Evolutionary conservation across 2,888 invertebrate genomes (phyloP).

Genomic region (Rhogogaster chlorosoma): DNA sequence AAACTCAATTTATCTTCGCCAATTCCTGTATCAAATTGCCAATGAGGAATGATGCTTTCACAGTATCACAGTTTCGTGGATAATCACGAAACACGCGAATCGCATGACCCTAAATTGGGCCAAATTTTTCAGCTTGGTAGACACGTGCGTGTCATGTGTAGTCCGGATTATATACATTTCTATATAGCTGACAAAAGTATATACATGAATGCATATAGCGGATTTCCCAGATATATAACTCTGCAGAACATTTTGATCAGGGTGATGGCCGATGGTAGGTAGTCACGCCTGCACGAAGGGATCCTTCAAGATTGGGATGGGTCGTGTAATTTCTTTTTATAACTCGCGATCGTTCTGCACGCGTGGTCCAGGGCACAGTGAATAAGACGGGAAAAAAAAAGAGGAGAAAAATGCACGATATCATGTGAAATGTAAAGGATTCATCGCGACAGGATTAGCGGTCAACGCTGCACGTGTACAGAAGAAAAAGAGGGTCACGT

Average conservation of each 20-base stretch:
- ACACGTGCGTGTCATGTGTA: constrained; percentile 39
- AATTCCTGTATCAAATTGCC: background rate
- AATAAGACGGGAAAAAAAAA: background rate
- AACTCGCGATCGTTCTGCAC: constrained; percentile 2
- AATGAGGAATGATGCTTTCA: background rate
- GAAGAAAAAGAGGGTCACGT: constrained; percentile 6
- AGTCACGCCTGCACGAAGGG: constrained; percentile 9
- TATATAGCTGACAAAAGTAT: background rate
- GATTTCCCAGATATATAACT: background rate
- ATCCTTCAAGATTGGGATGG: constrained; percentile 22
- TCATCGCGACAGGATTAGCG: background rate
- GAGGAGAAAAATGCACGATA: background rate
- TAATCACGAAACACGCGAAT: background rate
- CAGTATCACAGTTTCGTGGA: constrained; percentile 20
- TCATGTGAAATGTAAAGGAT: constrained; percentile 9
- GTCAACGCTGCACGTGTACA: background rate
- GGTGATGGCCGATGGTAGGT: background rate
- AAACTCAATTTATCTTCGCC: background rate
- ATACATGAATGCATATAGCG: background rate
- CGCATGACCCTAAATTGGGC: constrained; percentile 32
- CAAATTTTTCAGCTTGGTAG: background rate
- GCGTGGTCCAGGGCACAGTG: background rate
- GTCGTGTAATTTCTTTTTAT: background rate
- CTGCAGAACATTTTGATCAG: background rate
- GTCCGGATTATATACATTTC: background rate